A percentile compares a stretch with the other conserved stretches of the same genome.
Conservation (phyloP, 2,888 invertebrate genomes). For the Drepana falcataria region DNA sequence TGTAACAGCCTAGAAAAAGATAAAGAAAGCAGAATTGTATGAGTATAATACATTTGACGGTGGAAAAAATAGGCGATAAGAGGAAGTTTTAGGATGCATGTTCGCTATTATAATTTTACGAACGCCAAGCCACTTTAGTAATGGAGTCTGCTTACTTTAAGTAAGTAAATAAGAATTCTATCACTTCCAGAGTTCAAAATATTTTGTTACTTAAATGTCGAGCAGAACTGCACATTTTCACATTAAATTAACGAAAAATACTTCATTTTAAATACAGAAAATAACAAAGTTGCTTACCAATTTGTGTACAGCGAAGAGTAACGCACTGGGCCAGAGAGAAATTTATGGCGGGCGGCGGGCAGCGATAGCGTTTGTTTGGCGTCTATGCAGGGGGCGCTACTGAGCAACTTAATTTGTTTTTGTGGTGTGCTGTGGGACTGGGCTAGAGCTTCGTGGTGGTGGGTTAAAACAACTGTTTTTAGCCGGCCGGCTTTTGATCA, state of each 20-base stretch:
- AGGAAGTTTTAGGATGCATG: not conserved
- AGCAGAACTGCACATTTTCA: no score
- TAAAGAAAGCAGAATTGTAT: not conserved
- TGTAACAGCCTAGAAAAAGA: no score
- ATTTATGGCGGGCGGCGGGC: conserved; percentile 61
- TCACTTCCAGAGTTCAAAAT: not conserved
- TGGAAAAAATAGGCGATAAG: not conserved
- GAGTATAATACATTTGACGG: no score
- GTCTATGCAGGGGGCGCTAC: conserved; percentile 72
- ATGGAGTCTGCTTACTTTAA: conserved; percentile 57
- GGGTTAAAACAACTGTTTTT: no score
- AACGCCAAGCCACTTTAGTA: conserved; percentile 44
- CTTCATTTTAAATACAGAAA: conserved; percentile 11
- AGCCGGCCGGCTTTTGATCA: no score
- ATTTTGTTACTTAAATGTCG: not conserved
- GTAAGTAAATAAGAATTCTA: conserved; percentile 20
- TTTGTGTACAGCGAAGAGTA: conserved; percentile 68
- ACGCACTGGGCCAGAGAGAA: conserved; percentile 50
- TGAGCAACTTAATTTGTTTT: not conserved
- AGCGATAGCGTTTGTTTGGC: conserved; percentile 54
- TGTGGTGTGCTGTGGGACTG: no score
- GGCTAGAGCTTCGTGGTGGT: no score
- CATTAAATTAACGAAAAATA: no score
- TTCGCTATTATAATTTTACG: conserved; percentile 9
- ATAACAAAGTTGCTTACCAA: conserved; percentile 54